Base-by-base conservation (phyloP, 2,797 vertebrate species). In the Cetoscarus ocellatus region DNA sequence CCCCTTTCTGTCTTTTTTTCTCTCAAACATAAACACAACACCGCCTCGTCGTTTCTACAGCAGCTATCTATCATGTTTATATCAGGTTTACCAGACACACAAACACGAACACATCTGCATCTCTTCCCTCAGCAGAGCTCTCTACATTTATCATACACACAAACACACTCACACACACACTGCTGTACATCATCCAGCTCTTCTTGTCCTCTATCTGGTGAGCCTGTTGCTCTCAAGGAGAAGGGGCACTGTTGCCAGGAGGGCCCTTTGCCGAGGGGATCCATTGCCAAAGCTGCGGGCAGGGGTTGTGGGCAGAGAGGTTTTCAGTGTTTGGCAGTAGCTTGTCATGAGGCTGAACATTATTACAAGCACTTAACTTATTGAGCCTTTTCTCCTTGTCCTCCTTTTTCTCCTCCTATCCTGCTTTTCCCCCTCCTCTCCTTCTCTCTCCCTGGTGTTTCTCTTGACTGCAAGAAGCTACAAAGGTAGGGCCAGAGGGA, bases 351-450 rank as follows among this genome's bases (percentile, higher is more conserved):
- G 81, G 71, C 61, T 63, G 85, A 91, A 89, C 85, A 86, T 91
- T 92, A 93, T 94, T 94, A 92, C 83, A 92, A 79, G 81, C 92
- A 93, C 93, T 94, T 93, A 91, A 91, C 86, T 93, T 94, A 93
- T 91, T 92, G 88, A 62, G 65, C 67, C 77, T 69, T 77, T 72
- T 67, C 62, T 74, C 71, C 66, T 55, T 43, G 10, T 67, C 67
- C 61, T 64, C 58, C 62, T 51, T 61, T 49, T 47, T 48, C 38
- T 34, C 35, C 53, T 66, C 59, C n/a, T n/a, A 17, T 48, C 40
- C 43, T 27, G 51, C 54, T 61, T 75, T 43, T 49, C 44, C 48
- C 51, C 43, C 17, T 10, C 12, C 42, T 61, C 34, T 17, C 13
- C 10, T 34, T 34, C 43, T 48, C 36, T 17, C 47, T 13, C 35